Evolutionary conservation across 1,140 invertebrate genomes (phyloP).

Genomic region (Papilio xuthus): DNA sequence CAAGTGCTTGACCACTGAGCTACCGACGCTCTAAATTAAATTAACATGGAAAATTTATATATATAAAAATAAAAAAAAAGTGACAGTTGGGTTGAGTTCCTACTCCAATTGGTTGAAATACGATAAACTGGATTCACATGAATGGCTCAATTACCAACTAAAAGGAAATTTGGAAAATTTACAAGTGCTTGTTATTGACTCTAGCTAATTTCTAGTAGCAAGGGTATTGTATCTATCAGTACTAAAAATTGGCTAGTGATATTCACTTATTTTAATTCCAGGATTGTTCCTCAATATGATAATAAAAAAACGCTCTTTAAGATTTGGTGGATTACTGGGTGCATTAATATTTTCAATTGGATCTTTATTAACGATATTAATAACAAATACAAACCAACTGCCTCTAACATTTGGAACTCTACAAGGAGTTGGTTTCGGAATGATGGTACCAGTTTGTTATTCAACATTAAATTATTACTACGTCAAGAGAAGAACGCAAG

Average conservation of each 20-base stretch:
- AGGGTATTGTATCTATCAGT: background rate
- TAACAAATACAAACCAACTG: constrained; percentile 79
- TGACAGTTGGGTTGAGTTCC: too few relatives aligned
- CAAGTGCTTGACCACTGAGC: too few relatives aligned
- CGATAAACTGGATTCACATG: too few relatives aligned
- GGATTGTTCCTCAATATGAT: constrained; percentile 82
- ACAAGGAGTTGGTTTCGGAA: constrained; percentile 83
- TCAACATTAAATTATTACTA: constrained; percentile 84
- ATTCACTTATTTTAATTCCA: constrained; percentile 52
- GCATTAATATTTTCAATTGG: constrained; percentile 79
- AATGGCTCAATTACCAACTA: too few relatives aligned
- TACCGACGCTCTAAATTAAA: too few relatives aligned
- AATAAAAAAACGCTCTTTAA: constrained; percentile 78
- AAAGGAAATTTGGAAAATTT: too few relatives aligned
- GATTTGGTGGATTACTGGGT: constrained; percentile 80
- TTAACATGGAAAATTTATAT: background rate
- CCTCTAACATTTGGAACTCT: constrained; percentile 82
- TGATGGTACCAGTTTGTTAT: constrained; percentile 83
- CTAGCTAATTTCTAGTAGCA: too few relatives aligned
- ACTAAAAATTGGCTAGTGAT: background rate
- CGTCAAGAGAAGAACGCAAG: constrained; percentile 81
- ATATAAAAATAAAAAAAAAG: background rate
- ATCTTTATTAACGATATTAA: constrained; percentile 79
- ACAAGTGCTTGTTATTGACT: too few relatives aligned
- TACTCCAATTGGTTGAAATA: background rate